These are phyloP conservation scores for Hycleus phaleratus DNA, from an alignment of 1,140 invertebrate genomes.

Conservation along the genomic window DNA sequence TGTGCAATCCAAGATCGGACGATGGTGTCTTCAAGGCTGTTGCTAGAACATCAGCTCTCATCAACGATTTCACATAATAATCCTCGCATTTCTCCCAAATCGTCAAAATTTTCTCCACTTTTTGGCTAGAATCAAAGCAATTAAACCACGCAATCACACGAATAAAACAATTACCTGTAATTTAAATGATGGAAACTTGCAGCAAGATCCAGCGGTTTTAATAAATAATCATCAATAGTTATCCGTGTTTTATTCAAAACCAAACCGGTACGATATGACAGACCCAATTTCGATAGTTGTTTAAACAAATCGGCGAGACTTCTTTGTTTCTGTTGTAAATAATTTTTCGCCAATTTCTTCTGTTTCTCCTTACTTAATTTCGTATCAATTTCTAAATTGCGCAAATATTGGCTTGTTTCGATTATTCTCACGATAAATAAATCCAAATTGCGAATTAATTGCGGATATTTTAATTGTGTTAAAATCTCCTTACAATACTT, in stretches of 20 bases:
- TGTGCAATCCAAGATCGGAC: constrained; percentile 69
- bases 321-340: constrained; percentile 77
- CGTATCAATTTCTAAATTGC: constrained; percentile 56
- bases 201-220: constrained; percentile 54
- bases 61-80: constrained; percentile 67
- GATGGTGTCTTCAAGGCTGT: constrained; percentile 56
- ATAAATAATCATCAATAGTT: constrained; percentile 42
- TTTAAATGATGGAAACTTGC: constrained; percentile 45
- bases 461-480: constrained; percentile 47
- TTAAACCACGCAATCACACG: neutral
- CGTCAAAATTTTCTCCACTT: constrained; percentile 48
- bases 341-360: constrained; percentile 69
- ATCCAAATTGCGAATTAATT: constrained; percentile 53
- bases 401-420: constrained; percentile 54
- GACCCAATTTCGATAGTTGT: constrained; percentile 58
- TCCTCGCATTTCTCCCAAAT: constrained; percentile 68
- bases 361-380: constrained; percentile 64
- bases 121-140: constrained; percentile 37
- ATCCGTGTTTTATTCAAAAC: constrained; percentile 40
- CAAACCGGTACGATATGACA: constrained; percentile 71
- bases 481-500: constrained; percentile 56
- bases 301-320: constrained; percentile 79
- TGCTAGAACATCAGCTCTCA: constrained; percentile 59
- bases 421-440: constrained; percentile 56
- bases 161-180: constrained; percentile 36